A percentile compares a stretch with the other conserved stretches of the same genome.
These are phyloP conservation scores for Xenops minutus DNA, from an alignment of 2,797 vertebrate species.

Conservation along the genomic window DNA sequence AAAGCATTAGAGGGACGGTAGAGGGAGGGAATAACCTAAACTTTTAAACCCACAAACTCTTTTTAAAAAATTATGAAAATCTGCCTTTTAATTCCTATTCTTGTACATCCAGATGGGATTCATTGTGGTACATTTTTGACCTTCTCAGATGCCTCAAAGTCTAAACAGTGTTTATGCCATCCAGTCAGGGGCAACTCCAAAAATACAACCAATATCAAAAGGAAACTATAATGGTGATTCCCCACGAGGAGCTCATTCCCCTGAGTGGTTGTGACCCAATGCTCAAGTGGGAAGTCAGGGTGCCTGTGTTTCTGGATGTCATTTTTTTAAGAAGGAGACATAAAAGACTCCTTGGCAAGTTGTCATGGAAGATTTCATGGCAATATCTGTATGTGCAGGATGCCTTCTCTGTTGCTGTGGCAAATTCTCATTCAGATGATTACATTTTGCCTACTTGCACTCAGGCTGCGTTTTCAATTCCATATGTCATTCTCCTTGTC, in stretches of 20 bases:
- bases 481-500: constrained; percentile 37
- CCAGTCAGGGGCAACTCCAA: not conserved
- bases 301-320: not conserved
- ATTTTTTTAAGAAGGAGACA: not conserved
- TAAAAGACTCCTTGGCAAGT: not conserved
- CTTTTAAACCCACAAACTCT: not conserved
- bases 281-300: not conserved
- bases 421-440: constrained; percentile 14
- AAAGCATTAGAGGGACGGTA: not conserved
- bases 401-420: not conserved
- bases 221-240: not conserved
- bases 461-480: constrained; percentile 43
- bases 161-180: not conserved
- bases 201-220: not conserved
- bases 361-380: constrained; percentile 10
- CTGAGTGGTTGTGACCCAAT: not conserved
- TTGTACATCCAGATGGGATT: not conserved
- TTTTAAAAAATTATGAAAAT: not conserved
- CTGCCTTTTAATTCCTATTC: not conserved
- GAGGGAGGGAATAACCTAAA: not conserved
- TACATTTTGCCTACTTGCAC: not conserved
- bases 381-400: not conserved
- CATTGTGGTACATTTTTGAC: not conserved
- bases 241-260: not conserved
- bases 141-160: not conserved